phyloP scores from a whole-genome alignment of 2,113 vertebrate genomes.

The Protobothrops mucrosquamatus region DNA sequence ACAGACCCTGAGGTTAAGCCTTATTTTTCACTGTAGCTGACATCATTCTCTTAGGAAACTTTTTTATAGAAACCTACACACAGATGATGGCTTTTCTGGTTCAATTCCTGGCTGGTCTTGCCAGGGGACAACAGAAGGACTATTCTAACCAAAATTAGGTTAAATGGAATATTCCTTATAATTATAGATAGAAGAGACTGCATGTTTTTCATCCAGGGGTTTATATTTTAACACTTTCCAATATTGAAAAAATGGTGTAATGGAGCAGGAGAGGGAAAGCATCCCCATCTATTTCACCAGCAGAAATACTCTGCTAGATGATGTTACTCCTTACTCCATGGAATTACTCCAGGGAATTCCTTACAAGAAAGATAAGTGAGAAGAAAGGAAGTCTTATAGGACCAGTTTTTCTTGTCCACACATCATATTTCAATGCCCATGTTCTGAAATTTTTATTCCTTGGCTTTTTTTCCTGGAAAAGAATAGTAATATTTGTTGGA shows the following conservation, averaged over 20 bases:
- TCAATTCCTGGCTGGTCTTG: background rate
- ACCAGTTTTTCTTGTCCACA: background rate
- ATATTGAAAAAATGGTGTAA: background rate
- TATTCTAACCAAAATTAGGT: background rate
- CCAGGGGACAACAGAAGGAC: background rate
- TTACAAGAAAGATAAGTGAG: background rate
- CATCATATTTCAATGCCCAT: slow-evolving; percentile 12
- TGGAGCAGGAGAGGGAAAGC: background rate
- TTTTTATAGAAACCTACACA: background rate
- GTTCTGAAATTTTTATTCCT: background rate
- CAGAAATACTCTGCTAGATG: background rate
- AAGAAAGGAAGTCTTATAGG: background rate
- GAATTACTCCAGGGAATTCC: background rate
- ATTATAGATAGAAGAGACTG: background rate
- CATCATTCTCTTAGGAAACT: background rate
- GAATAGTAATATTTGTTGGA: slow-evolving; percentile 12
- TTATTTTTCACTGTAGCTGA: background rate
- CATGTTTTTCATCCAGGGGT: background rate
- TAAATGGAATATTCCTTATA: background rate
- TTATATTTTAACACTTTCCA: background rate
- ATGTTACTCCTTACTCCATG: background rate
- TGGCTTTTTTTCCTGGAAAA: slow-evolving; percentile 3
- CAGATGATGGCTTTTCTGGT: background rate
- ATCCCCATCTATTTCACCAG: background rate
- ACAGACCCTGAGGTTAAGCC: background rate